Conservation (phyloP, 2,113 vertebrate species). For the Misgurnus anguillicaudatus region DNA sequence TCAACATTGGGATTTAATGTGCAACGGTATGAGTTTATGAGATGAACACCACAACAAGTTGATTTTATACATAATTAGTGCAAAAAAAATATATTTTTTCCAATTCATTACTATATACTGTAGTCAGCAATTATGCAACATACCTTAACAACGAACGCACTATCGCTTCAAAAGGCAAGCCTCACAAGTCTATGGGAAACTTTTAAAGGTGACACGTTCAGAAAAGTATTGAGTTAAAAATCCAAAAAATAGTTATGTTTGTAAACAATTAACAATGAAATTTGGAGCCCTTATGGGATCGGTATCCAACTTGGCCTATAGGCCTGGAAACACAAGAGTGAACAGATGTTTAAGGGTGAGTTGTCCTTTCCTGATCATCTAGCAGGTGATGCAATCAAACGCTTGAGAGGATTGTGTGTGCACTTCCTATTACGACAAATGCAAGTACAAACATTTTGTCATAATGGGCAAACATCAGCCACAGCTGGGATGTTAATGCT, state of each 20-base stretch:
- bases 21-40: not conserved
- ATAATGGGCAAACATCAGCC: conserved; percentile 94
- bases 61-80: not conserved
- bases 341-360: conserved; percentile 59
- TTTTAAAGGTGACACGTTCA: not conserved
- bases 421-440: conserved; percentile 49
- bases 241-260: not conserved
- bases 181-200: no score
- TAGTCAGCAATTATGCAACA: not conserved
- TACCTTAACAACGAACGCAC: not conserved
- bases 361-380: conserved; percentile 45
- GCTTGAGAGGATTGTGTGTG: conserved; percentile 44
- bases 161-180: no score
- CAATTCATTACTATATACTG: not conserved
- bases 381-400: conserved; percentile 55
- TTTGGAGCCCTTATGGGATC: not conserved
- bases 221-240: not conserved
- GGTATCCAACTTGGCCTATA: conserved; percentile 27
- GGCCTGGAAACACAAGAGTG: conserved; percentile 41
- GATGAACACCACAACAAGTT: not conserved
- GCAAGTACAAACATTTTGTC: conserved; percentile 79
- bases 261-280: conserved; percentile 23
- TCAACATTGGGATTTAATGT: conserved; percentile 6
- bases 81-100: not conserved
- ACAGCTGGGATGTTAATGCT: conserved; percentile 97